These are phyloP conservation scores for Petrocephalus zakoni DNA, from an alignment of 2,113 vertebrate species.

Conservation along the genomic window DNA sequence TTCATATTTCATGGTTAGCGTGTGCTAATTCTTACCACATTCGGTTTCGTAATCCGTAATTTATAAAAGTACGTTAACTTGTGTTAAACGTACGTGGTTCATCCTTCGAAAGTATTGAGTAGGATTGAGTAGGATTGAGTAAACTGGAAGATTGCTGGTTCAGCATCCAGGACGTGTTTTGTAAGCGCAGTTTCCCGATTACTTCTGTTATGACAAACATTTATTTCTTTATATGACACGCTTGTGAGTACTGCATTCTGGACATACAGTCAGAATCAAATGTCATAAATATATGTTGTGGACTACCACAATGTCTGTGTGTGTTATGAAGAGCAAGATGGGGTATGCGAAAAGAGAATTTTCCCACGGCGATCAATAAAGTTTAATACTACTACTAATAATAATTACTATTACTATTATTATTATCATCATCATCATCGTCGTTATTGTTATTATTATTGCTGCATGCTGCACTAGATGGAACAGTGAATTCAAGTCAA, in stretches of 20 bases:
- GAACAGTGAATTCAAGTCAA: not conserved
- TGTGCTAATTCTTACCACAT: not conserved
- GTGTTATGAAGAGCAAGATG: not conserved
- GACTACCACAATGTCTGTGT: no score
- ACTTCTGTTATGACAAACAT: not conserved
- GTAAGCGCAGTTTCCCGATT: not conserved
- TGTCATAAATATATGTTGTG: not conserved
- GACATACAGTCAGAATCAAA: not conserved
- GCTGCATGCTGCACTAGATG: not conserved
- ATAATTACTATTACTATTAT: not conserved
- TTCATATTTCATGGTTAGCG: not conserved
- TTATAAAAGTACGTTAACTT: not conserved
- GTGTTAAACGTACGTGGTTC: not conserved
- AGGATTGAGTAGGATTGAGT: not conserved
- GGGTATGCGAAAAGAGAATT: not conserved
- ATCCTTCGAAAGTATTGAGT: not conserved
- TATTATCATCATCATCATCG: no score
- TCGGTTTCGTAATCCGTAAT: not conserved
- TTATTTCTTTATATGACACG: not conserved
- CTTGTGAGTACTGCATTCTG: not conserved
- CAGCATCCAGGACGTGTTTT: not conserved
- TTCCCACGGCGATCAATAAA: not conserved
- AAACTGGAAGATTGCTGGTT: not conserved
- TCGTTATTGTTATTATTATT: not conserved
- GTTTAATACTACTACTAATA: not conserved